Base-by-base conservation (phyloP, 1,140 invertebrate genomes). In the Eriosoma lanigerum region DNA sequence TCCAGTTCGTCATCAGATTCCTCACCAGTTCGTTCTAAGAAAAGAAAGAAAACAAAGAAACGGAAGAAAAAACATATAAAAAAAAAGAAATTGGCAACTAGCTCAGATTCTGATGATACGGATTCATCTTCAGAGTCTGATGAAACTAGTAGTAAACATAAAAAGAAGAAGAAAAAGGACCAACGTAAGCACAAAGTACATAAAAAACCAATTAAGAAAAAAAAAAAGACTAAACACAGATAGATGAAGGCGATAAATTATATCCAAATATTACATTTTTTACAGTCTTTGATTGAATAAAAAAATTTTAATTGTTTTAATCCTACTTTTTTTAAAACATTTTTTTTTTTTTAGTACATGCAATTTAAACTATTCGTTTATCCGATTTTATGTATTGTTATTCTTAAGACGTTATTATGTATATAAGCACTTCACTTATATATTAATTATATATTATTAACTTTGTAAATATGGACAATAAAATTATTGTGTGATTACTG, bases 161-260 rank as follows among this genome's bases (percentile, higher is more conserved):
- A 82, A 52, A 82, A 82, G 48, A 83, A 83, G 54, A 83, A 83
- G 58, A 83, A 82, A 44, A 82, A 83, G 60, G 82, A 84, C 6
- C 83, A 83, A 62, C 82, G 83, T 54, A 83, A 83, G 50, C 82
- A 81, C 21, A 82, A 83, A 64, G 19, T 48, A 4, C 56, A 64
- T 52, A 83, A 82, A 54, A 81, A 68, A 48, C 82, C 83, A 19
- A 70, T 82, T 1, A 83, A 83, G 62, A 84, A 84, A 72, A 82
- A 82, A 50, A 84, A 84, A 81, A 83, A 84, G 81, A 81, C 82
- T 26, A 84, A 84, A 81, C 82, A 83, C 56, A 81, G 50, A 60
- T 82, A 66, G 29, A 38, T 50, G 10, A 70, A 3, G 12, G 15
- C 10, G 10, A 54, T n/a, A 19, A 50, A 6, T 10, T 15, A 17